phyloP scores from a whole-genome alignment of 2,113 vertebrate genomes.

The Dryoscopus gambensis region DNA sequence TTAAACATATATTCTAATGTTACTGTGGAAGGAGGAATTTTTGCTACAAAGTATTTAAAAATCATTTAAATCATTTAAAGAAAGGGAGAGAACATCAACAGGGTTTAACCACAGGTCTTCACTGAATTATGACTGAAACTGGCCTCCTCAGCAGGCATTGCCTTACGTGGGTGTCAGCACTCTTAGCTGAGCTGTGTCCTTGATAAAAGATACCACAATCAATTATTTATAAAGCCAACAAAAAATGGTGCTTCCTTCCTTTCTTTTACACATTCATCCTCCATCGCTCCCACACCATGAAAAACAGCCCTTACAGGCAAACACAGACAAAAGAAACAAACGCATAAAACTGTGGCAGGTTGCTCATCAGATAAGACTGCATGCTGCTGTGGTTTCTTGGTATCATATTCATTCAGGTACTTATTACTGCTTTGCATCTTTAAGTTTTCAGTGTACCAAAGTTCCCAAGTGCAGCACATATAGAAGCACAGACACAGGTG shows the following conservation, averaged over 20 bases:
- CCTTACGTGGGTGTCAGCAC: not conserved
- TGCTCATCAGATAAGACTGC: not conserved
- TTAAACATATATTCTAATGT: not conserved
- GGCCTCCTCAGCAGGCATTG: not conserved
- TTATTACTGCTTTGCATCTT: not conserved
- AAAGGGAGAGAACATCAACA: not conserved
- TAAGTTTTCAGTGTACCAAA: not conserved
- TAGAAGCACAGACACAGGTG: not conserved
- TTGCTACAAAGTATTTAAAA: not conserved
- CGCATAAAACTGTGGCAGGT: not conserved
- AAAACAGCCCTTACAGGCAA: not conserved
- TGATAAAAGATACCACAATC: rapidly evolving
- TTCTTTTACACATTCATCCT: not conserved
- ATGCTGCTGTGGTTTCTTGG: not conserved
- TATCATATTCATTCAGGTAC: not conserved
- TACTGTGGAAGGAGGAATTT: not conserved
- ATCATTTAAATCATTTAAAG: not conserved
- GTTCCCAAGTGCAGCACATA: not conserved
- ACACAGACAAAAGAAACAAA: not conserved
- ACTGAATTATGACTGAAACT: not conserved
- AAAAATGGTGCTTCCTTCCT: not conserved
- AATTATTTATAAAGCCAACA: not conserved
- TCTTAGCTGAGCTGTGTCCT: not conserved
- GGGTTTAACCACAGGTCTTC: not conserved
- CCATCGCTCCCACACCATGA: not conserved